These are phyloP conservation scores for Natator depressus DNA, from an alignment of 2,113 vertebrate species.

Conservation along the genomic window DNA sequence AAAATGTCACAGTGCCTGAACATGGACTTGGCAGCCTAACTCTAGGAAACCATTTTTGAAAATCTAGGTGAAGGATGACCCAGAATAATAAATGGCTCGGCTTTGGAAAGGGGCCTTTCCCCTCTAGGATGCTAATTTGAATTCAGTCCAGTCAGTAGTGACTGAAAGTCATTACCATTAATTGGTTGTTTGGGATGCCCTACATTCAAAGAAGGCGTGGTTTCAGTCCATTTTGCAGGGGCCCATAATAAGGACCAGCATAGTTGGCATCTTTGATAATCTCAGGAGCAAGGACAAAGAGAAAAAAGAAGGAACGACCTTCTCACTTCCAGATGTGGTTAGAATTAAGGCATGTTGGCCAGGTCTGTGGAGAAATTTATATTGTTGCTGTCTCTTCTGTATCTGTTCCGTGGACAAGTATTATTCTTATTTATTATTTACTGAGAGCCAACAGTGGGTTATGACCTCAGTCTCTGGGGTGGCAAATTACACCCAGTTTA, in stretches of 20 bases:
- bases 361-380: neutral
- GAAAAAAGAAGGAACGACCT: neutral
- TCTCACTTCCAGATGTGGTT: neutral
- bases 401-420: neutral
- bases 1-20: neutral
- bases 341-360: neutral
- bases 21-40: neutral
- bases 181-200: neutral
- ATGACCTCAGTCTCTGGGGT: neutral
- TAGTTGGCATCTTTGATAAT: neutral
- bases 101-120: neutral
- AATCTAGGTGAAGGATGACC: neutral
- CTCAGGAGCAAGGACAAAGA: neutral
- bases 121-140: neutral
- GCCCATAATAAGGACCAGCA: neutral
- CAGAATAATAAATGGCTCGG: neutral
- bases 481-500: neutral
- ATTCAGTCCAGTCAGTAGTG: neutral
- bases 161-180: neutral
- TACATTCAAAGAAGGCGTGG: neutral
- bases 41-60: neutral
- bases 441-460: neutral
- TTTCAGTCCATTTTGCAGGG: neutral
- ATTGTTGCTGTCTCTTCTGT: neutral
- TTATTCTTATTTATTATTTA: neutral